Evolutionary conservation across 2,888 invertebrate genomes (phyloP), one percentile per base, ranked within the genome.

Genomic region (Petrophora chlorosata): DNA sequence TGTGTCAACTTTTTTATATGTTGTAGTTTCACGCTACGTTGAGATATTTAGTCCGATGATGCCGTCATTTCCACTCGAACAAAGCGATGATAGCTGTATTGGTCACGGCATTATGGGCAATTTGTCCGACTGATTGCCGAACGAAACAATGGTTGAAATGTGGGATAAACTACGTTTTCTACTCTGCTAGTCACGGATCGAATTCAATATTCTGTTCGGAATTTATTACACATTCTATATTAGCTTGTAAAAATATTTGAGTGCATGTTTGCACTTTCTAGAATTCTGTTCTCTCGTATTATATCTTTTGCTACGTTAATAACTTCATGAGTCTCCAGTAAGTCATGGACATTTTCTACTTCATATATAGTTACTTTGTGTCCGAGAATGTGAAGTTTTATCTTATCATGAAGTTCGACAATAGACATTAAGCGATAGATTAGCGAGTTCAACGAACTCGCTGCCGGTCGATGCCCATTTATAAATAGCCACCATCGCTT

Each of bases 401-500:
- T 70, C 76, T 84, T 82, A 83, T 83, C 82, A 73, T 34, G 45
- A 50, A 49, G 41, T 73, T 72, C 67, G 59, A 67, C 63, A 64
- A 63, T 65, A 67, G 63, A 63, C 67, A 28, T 39, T 32, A 35
- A 36, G 59, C 61, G 60, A 61, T 63, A 79, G 81, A 83, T 80
- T 79, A 76, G 56, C 56, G 60, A 64, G 85, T 75, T 68, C 81
- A 69, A 65, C 65, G 84, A 76, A 70, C 74, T 64, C 49, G 28
- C 67, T 70, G 73, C 62, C 82, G 81, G 74, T 63, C 73, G 71
- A 62, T 63, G 71, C 59, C 67, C 70, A 65, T 63, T 71, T 86
- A 85, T 81, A 85, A 85, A 86, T 87, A 87, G 73, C 76, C 39
- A 45, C 68, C 63, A 71, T 70, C 64, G 67, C 63, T 41, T 65